phyloP scores from a whole-genome alignment of 2,797 vertebrate genomes.

The Notamacropus eugenii region DNA sequence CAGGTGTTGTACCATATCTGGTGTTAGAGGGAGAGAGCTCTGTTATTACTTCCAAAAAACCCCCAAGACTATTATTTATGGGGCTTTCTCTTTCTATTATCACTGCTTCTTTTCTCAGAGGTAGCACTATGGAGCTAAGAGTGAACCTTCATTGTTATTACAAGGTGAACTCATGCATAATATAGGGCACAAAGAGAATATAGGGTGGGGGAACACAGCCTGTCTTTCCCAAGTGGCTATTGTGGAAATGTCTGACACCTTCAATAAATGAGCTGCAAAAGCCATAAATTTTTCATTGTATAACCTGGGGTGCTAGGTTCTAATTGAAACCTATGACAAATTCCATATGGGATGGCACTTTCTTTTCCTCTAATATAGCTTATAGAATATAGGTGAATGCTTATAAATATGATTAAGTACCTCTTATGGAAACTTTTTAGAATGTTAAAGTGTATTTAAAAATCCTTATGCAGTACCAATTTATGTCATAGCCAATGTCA shows the following conservation, averaged over 20 bases:
- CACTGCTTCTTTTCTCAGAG: background rate
- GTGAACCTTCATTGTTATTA: background rate
- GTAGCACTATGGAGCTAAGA: background rate
- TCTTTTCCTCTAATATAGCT: background rate
- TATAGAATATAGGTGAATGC: background rate
- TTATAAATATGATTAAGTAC: background rate
- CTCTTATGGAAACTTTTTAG: background rate
- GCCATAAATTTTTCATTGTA: background rate
- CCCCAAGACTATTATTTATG: background rate
- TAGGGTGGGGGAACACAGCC: background rate
- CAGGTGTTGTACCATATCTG: background rate
- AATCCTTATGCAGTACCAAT: background rate
- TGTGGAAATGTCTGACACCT: background rate
- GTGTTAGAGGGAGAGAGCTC: background rate
- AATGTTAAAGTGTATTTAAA: background rate
- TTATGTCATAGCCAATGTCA: background rate
- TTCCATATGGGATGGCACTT: background rate
- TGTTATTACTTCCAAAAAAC: background rate
- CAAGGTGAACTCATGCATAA: background rate
- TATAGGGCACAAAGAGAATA: background rate
- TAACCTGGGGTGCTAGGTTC: background rate
- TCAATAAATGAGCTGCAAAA: background rate
- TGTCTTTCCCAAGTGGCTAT: background rate
- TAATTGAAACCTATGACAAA: background rate
- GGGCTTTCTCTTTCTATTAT: background rate